These are phyloP conservation scores for Pedicia rivosa DNA, from an alignment of 2,888 invertebrate species.

Conservation along the genomic window DNA sequence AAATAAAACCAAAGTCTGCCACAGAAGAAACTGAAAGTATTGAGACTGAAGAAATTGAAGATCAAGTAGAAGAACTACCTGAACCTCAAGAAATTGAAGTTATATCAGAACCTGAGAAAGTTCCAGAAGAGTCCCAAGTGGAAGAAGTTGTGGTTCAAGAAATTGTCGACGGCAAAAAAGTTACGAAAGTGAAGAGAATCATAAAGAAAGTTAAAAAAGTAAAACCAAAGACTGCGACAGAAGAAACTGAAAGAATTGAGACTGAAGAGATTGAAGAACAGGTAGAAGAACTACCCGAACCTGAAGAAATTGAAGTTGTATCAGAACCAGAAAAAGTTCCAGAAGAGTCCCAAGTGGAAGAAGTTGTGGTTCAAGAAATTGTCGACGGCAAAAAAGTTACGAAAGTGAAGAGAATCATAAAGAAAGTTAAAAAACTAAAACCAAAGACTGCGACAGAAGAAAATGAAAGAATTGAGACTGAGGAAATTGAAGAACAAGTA, in stretches of 20 bases:
- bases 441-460: conserved; percentile 12
- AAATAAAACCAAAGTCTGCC: conserved; percentile 14
- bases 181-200: neutral
- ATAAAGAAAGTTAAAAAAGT: conserved; percentile 8
- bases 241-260: conserved; percentile 6
- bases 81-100: conserved; percentile 12
- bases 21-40: conserved; percentile 12
- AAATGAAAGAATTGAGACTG: conserved; percentile 13
- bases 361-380: conserved; percentile 22
- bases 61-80: conserved; percentile 14
- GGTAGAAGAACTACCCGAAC: conserved; percentile 24
- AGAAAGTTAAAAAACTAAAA: conserved; percentile 10
- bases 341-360: conserved; percentile 25
- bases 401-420: conserved; percentile 1
- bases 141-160: neutral
- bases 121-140: conserved; percentile 14
- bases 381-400: conserved; percentile 6
- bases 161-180: neutral
- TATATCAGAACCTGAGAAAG: conserved; percentile 12
- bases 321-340: conserved; percentile 19
- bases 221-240: conserved; percentile 9
- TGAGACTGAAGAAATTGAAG: conserved; percentile 10
- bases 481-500: conserved; percentile 13
- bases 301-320: conserved; percentile 23
- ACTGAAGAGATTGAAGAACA: conserved; percentile 26